Percentiles rank a stretch among this genome's conserved stretches.
phyloP scores from a whole-genome alignment of 2,797 vertebrate species.

The Microctenopoma stevenorrisi region DNA sequence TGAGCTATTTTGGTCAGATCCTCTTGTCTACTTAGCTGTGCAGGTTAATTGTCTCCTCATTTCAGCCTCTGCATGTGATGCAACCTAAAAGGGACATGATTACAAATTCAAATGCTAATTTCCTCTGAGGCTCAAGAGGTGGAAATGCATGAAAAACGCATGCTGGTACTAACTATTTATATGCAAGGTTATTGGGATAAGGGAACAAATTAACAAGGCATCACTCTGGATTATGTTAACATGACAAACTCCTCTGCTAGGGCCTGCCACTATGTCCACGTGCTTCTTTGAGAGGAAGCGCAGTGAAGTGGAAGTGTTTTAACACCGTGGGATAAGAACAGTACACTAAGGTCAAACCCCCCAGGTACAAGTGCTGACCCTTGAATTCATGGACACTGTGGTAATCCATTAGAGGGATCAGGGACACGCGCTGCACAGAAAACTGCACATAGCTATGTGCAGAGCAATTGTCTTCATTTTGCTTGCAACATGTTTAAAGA shows the following conservation, averaged over 20 bases:
- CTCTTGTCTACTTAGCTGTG: constrained; percentile 73
- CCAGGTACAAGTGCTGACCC: constrained; percentile 51
- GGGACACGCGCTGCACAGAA: constrained; percentile 30
- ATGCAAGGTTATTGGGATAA: constrained; percentile 77
- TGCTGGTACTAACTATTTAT: constrained; percentile 75
- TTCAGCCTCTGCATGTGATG: constrained; percentile 68
- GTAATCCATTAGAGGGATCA: constrained; percentile 60
- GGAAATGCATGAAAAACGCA: constrained; percentile 71
- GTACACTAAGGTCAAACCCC: constrained; percentile 47
- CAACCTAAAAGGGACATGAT: constrained; percentile 81
- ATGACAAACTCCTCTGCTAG: constrained; percentile 63
- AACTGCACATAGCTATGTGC: constrained; percentile 37
- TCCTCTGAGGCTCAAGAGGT: constrained; percentile 74
- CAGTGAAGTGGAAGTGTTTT: constrained; percentile 45
- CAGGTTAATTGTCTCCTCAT: constrained; percentile 82
- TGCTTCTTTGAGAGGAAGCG: constrained; percentile 27
- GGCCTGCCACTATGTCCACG: constrained; percentile 33
- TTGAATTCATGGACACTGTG: constrained; percentile 55
- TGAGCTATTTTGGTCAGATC: constrained; percentile 74
- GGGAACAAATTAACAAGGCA: constrained; percentile 81
- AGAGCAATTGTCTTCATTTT: constrained; percentile 62
- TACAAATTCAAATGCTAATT: constrained; percentile 83
- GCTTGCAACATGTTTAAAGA: constrained; percentile 56
- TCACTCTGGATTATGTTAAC: constrained; percentile 82
- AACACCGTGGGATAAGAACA: constrained; percentile 45